Base-by-base conservation (phyloP, 2,113 vertebrate genomes). In the Ailurus styani region DNA sequence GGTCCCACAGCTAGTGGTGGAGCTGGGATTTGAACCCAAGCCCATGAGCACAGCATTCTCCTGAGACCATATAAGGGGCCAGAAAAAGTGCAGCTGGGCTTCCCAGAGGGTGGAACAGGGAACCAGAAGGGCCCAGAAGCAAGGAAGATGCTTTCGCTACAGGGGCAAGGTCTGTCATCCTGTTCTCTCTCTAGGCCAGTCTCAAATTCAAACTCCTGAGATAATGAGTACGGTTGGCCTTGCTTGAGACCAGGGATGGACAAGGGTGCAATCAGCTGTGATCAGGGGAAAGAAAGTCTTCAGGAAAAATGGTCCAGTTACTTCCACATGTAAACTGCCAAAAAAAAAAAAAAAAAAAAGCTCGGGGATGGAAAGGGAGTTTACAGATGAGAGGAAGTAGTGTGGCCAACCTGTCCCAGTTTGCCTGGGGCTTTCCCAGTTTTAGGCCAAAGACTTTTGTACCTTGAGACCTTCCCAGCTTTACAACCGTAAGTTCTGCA, bases 391-490 rank as follows among this genome's bases (percentile, higher is more conserved):
- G 55, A 34, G 21, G 17, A 90, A 70, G n/a, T 0, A 42, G 62
- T 5, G 3, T 45, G 29, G 45, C 55, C 17, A 54, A 75, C 18
- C 31, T 47, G 50, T 45, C 66, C 18, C 57, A 34, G 12, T 45
- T 50, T 57, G 5, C 23, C 3, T 27, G 31, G 18, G 40, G 50
- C 79, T 31, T 66, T 12, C 42, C 73, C 10, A 15, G 60, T 29
- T 75, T 94, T 70, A 87, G 66, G 21, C 6, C 9, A 23, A 18
- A n/a, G 21, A 75, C 9, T 64, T 50, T 34, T 92, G 55, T 5
- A 94, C 27, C 34, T 66, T 23, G 50, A 73, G 95, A 85, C 37
- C 31, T 62, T 96, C 47, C 14, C 60, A 85, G 50, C 37, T 84
- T 84, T 57, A 92, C 25, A 78, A 79, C 31, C 1, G 0, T 1